Conservation (phyloP, 2,888 invertebrate species). For the Hypercompe scribonia region DNA sequence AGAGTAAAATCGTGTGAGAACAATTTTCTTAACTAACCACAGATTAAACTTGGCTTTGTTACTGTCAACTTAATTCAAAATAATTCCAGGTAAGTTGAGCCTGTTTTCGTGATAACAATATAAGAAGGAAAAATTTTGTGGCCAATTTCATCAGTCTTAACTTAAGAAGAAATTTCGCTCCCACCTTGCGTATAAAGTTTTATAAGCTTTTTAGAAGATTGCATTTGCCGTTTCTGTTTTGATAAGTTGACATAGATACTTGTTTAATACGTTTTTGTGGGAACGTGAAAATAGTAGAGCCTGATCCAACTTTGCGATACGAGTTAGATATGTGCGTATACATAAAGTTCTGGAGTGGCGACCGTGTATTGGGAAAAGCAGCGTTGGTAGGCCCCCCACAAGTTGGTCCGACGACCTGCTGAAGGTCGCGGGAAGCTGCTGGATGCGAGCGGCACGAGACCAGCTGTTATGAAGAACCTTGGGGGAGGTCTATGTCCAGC, state of each 20-base stretch:
- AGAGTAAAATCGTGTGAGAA: neutral
- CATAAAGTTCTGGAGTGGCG: too few relatives aligned
- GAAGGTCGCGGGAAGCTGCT: too few relatives aligned
- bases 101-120: neutral
- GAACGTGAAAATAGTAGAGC: neutral
- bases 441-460: too few relatives aligned
- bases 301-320: neutral
- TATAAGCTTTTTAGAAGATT: slow-evolving; percentile 42
- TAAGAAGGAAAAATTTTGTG: neutral
- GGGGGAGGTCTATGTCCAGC: too few relatives aligned
- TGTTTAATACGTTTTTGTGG: slow-evolving; percentile 33
- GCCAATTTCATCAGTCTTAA: slow-evolving; percentile 7
- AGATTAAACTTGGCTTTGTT: neutral
- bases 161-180: slow-evolving; percentile 22
- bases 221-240: slow-evolving; percentile 24
- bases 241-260: slow-evolving; percentile 27
- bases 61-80: neutral
- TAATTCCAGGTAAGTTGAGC: neutral
- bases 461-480: too few relatives aligned
- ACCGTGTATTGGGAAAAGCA: too few relatives aligned
- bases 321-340: neutral
- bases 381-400: too few relatives aligned
- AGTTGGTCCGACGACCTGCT: too few relatives aligned
- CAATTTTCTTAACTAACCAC: neutral
- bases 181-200: slow-evolving; percentile 26